A percentile compares a stretch with the other conserved stretches of the same genome.
Conservation (phyloP, 2,113 vertebrate species). For the Phylloscopus whistleri region DNA sequence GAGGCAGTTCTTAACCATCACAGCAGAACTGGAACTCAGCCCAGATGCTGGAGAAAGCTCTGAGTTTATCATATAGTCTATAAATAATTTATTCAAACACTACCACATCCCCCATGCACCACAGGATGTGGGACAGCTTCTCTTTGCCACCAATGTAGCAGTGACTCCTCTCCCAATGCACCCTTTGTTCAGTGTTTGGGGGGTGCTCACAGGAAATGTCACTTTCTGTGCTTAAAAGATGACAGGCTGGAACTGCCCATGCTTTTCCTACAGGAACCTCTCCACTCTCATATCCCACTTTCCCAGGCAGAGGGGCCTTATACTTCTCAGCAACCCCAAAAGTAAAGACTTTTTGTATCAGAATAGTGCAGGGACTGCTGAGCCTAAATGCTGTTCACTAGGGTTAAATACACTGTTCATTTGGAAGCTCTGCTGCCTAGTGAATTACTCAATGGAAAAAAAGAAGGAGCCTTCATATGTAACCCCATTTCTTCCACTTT, state of each 20-base stretch:
- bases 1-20: neutral
- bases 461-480: neutral
- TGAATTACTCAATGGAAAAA: neutral
- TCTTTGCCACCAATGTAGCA: neutral
- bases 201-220: neutral
- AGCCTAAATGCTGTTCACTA: neutral
- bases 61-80: neutral
- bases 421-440: neutral
- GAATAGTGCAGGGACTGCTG: neutral
- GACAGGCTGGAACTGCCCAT: neutral
- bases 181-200: accelerated
- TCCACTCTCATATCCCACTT: accelerated
- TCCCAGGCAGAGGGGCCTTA: neutral
- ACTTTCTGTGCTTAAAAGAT: neutral
- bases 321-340: neutral
- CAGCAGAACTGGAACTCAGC: neutral
- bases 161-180: neutral
- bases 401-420: neutral
- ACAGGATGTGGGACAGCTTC: neutral
- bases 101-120: neutral
- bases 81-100: conserved; percentile 1
- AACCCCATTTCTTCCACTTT: neutral
- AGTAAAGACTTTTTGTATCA: neutral
- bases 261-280: neutral
- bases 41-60: neutral